Evolutionary conservation across 2,797 vertebrate species (phyloP).

Genomic region (Borostomias antarcticus): DNA sequence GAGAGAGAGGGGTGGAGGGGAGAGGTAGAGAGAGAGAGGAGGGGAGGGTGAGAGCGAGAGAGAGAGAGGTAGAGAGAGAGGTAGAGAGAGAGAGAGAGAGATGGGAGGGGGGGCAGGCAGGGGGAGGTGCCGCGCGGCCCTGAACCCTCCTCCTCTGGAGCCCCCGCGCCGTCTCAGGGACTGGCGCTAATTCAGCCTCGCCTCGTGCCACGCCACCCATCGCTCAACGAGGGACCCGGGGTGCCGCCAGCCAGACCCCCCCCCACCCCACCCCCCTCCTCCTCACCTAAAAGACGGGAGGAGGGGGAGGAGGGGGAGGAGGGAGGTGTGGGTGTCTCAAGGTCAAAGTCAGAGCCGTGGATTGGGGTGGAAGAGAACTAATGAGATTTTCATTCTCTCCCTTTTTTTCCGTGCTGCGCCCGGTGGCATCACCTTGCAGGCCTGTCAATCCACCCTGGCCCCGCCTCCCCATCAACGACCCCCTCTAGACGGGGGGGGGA

Average conservation of each 20-base stretch:
- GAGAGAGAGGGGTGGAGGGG: background rate
- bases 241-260: background rate
- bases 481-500: background rate
- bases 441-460: slow-evolving; percentile 57
- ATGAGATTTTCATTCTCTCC: slow-evolving; percentile 74
- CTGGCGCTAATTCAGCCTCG: slow-evolving; percentile 41
- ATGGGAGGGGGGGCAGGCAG: background rate
- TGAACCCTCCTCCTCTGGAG: slow-evolving; percentile 40
- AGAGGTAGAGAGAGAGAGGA: background rate
- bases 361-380: slow-evolving; percentile 75
- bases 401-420: slow-evolving; percentile 34
- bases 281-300: slow-evolving; percentile 34
- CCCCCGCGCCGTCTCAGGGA: slow-evolving; percentile 30
- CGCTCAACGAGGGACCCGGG: slow-evolving; percentile 27
- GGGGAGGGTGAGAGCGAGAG: background rate
- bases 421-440: slow-evolving; percentile 38
- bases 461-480: background rate
- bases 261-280: no score
- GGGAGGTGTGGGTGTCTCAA: slow-evolving; percentile 61
- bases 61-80: background rate
- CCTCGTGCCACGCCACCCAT: slow-evolving; percentile 16
- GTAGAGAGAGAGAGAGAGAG: background rate
- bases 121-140: slow-evolving; percentile 19
- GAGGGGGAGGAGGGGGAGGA: slow-evolving; percentile 24
- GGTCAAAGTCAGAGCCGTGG: slow-evolving; percentile 70